Evolutionary conservation across 2,113 vertebrate genomes (phyloP).

Genomic region (Mesoclemmys tuberculata): DNA sequence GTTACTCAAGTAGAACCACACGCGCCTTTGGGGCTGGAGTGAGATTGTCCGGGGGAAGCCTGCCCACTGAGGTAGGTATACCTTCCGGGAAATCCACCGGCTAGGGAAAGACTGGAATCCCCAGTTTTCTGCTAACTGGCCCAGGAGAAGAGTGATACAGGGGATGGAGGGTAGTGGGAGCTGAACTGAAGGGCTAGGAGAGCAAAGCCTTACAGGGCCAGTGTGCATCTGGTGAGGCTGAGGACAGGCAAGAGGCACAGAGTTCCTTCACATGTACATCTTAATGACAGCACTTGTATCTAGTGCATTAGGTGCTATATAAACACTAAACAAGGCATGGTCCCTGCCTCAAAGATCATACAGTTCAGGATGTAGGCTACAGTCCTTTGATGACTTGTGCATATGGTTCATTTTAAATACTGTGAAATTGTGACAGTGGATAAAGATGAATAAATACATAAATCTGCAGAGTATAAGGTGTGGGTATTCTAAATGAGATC

Average conservation of each 20-base stretch:
- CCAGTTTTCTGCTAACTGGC: neutral
- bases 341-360: neutral
- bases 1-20: neutral
- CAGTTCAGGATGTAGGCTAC: neutral
- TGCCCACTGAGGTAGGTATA: neutral
- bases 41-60: neutral
- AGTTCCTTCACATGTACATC: neutral
- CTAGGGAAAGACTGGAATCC: neutral
- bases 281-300: constrained; percentile 10
- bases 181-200: neutral
- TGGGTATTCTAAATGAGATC: constrained; percentile 50
- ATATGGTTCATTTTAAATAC: constrained; percentile 10
- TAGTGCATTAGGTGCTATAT: neutral
- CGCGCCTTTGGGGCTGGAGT: neutral
- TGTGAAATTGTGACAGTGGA: constrained; percentile 48
- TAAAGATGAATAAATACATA: constrained; percentile 69
- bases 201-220: neutral
- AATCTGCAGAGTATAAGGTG: constrained; percentile 68
- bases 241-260: neutral
- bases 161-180: neutral
- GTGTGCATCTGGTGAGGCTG: neutral
- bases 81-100: neutral
- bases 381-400: neutral
- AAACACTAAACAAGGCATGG: neutral
- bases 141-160: neutral